A percentile compares a stretch with the other conserved stretches of the same genome.
These are phyloP conservation scores for Cerastis leucographa DNA, from an alignment of 2,888 invertebrate species.

Conservation along the genomic window DNA sequence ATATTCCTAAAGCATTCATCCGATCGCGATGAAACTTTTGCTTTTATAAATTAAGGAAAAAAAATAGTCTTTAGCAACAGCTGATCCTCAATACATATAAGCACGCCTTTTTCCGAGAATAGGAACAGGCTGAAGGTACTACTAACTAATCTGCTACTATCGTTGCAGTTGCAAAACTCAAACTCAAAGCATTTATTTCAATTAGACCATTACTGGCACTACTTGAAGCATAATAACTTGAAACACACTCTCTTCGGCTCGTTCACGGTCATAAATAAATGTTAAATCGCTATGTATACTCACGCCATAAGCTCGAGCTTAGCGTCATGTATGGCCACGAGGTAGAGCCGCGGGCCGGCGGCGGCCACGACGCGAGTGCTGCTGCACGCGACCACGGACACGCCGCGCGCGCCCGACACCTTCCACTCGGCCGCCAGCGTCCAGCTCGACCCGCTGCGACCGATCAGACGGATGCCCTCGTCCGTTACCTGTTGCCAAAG, in stretches of 20 bases:
- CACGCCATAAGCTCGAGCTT: conserved; percentile 71
- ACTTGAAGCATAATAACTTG: too few relatives aligned
- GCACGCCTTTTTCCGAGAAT: neutral
- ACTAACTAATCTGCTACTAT: too few relatives aligned
- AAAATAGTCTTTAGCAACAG: too few relatives aligned
- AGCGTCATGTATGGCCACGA: conserved; percentile 72
- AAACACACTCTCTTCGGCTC: too few relatives aligned
- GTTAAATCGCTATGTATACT: conserved; percentile 44
- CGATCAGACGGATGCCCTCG: conserved; percentile 83
- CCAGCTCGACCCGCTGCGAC: conserved; percentile 85
- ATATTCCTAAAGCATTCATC: too few relatives aligned
- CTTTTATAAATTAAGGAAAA: too few relatives aligned
- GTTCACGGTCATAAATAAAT: too few relatives aligned
- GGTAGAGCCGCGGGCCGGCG: conserved; percentile 94
- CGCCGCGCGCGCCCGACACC: conserved; percentile 94
- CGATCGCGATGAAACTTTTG: too few relatives aligned
- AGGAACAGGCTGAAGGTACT: neutral
- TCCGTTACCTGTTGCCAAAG: conserved; percentile 91
- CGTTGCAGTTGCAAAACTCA: too few relatives aligned
- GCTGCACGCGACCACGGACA: conserved; percentile 98
- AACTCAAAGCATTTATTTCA: too few relatives aligned
- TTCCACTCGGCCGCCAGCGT: conserved; percentile 90
- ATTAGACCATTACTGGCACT: too few relatives aligned
- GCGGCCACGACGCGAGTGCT: conserved; percentile 94
- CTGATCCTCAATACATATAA: too few relatives aligned